phyloP scores from a whole-genome alignment of 1,140 invertebrate genomes.

The Arion vulgaris region DNA sequence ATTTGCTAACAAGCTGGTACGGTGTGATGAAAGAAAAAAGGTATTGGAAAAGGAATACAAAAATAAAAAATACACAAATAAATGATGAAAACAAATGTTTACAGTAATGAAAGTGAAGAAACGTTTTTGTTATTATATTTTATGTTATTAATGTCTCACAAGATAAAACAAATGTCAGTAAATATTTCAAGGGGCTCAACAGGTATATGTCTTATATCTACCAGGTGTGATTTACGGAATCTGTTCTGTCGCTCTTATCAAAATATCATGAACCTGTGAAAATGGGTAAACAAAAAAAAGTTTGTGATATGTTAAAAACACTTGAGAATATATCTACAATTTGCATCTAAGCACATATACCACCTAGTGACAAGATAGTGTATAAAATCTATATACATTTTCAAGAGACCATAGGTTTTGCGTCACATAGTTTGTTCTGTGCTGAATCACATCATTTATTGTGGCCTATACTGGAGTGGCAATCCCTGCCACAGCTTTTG shows the following conservation, averaged over 20 bases:
- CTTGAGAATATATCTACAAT: background rate
- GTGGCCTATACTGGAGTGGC: too few species aligned
- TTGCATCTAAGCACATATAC: too few species aligned
- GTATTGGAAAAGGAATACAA: constrained; percentile 9
- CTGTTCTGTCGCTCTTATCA: constrained; percentile 32
- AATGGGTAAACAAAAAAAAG: background rate
- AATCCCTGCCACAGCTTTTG: too few species aligned
- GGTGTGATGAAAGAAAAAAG: constrained; percentile 5
- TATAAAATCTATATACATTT: too few species aligned
- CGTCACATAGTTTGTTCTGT: too few species aligned
- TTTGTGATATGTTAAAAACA: background rate
- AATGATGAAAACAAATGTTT: constrained; percentile 33
- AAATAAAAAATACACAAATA: constrained; percentile 28
- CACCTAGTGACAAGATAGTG: too few species aligned
- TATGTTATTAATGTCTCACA: too few species aligned
- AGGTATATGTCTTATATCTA: too few species aligned
- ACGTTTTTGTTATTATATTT: constrained; percentile 15
- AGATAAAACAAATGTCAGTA: too few species aligned
- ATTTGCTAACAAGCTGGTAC: background rate
- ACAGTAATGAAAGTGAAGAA: constrained; percentile 8
- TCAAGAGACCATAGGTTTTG: too few species aligned
- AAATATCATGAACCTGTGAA: constrained; percentile 27
- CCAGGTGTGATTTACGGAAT: background rate
- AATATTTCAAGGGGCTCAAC: too few species aligned
- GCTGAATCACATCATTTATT: too few species aligned